These are phyloP conservation scores for Rafetus swinhoei DNA, from an alignment of 2,113 vertebrate genomes.

Conservation along the genomic window DNA sequence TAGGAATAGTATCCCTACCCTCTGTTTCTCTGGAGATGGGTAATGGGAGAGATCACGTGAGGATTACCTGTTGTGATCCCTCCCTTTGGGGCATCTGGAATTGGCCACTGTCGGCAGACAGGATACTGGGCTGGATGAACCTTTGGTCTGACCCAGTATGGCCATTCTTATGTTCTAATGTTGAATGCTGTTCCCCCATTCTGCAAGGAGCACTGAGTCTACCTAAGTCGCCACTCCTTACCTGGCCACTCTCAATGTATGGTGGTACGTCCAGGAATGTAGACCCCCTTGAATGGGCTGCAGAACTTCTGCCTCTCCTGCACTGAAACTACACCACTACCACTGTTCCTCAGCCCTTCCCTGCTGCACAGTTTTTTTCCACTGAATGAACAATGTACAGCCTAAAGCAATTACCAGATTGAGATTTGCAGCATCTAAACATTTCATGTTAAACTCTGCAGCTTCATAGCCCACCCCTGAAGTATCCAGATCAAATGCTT, in stretches of 20 bases:
- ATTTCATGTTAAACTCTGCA: not conserved
- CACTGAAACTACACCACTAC: not conserved
- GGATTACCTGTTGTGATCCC: no score
- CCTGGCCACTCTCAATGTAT: not conserved
- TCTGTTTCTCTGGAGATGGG: no score
- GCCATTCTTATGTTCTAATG: no score
- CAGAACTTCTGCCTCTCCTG: not conserved
- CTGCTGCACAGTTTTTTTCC: not conserved
- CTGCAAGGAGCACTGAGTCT: not conserved
- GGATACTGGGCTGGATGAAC: no score
- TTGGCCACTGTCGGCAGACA: no score
- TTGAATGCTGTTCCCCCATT: not conserved
- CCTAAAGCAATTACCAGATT: not conserved
- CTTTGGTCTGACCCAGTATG: no score
- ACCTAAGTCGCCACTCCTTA: not conserved
- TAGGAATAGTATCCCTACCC: no score
- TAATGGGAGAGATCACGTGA: no score
- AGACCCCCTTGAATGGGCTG: not conserved
- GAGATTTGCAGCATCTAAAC: not conserved
- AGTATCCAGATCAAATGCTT: constrained; percentile 1
- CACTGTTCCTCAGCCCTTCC: not conserved
- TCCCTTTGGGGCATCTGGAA: no score
- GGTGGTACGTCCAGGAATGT: no score
- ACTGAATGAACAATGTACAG: not conserved
- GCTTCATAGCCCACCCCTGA: not conserved